Conservation (phyloP, 1,140 invertebrate species). For the Cyclargus thomasi region DNA sequence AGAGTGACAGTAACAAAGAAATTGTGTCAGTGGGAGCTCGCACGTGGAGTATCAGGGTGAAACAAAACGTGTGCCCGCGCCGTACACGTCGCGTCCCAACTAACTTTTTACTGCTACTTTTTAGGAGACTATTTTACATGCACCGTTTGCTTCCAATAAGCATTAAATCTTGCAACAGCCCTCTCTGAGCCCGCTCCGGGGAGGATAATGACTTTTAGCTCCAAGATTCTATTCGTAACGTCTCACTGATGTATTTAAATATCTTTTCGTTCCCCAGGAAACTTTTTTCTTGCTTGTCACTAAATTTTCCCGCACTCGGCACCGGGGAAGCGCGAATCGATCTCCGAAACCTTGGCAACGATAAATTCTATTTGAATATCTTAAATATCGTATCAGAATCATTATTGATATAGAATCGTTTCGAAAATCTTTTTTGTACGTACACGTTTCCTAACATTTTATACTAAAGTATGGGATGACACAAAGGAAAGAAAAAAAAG, state of each 20-base stretch:
- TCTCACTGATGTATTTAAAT: conserved; percentile 21
- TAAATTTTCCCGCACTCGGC: neutral
- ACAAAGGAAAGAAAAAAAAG: too few species aligned
- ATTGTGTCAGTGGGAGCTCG: conserved; percentile 45
- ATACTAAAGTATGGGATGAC: too few species aligned
- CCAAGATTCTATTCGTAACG: conserved; percentile 21
- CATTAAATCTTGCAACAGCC: conserved; percentile 21
- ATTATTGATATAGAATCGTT: neutral
- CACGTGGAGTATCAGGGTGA: conserved; percentile 17
- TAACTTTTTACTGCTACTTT: conserved; percentile 18
- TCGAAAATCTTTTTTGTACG: neutral
- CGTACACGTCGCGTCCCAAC: conserved; percentile 11
- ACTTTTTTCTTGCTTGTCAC: neutral
- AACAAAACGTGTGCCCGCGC: conserved; percentile 19
- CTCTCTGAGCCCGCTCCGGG: conserved; percentile 16
- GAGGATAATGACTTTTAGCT: conserved; percentile 23
- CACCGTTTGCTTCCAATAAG: conserved; percentile 20
- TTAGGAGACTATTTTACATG: conserved; percentile 17
- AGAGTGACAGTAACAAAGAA: conserved; percentile 48
- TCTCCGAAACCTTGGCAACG: conserved; percentile 7
- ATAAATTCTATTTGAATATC: conserved; percentile 8
- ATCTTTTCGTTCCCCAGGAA: conserved; percentile 2
- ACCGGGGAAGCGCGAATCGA: neutral
- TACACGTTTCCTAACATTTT: too few species aligned
- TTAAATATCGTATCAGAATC: conserved; percentile 9